Evolutionary conservation across 1,140 invertebrate genomes (phyloP).

Genomic region (Drosophila murphyi): DNA sequence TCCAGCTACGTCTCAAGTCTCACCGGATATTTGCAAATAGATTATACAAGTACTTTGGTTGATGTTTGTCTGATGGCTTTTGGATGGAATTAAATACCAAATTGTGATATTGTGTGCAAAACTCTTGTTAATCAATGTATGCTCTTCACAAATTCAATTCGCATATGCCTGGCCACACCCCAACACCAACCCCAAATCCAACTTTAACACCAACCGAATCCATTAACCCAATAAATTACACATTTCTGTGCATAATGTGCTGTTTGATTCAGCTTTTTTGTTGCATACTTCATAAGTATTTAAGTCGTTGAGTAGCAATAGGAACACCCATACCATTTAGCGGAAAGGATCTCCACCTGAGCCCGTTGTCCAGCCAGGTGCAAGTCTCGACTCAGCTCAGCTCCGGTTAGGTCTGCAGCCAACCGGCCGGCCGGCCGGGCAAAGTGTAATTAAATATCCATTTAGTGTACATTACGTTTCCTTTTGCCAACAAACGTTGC

Average conservation of each 20-base stretch:
- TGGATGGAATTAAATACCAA: constrained; percentile 14
- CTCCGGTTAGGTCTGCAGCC: neutral
- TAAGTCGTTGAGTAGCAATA: constrained; percentile 14
- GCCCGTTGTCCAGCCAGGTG: constrained; percentile 11
- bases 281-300: constrained; percentile 45
- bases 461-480: constrained; percentile 81
- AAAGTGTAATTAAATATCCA: constrained; percentile 82
- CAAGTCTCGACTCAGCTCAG: neutral
- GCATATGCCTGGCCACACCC: neutral
- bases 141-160: constrained; percentile 8
- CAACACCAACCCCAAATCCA: too few species aligned
- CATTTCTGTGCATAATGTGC: neutral
- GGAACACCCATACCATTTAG: constrained; percentile 4
- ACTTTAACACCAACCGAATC: too few species aligned
- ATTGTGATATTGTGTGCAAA: constrained; percentile 19
- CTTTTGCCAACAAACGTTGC: constrained; percentile 53
- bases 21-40: constrained; percentile 17
- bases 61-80: constrained; percentile 9
- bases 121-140: constrained; percentile 10
- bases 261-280: neutral
- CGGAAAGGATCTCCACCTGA: constrained; percentile 7
- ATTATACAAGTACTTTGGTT: constrained; percentile 24
- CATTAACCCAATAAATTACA: neutral
- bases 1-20: neutral
- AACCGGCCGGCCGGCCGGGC: constrained; percentile 15